Evolutionary conservation across 1,140 invertebrate species (phyloP), one percentile per base, ranked within the genome.

Genomic region (Agrilus planipennis): DNA sequence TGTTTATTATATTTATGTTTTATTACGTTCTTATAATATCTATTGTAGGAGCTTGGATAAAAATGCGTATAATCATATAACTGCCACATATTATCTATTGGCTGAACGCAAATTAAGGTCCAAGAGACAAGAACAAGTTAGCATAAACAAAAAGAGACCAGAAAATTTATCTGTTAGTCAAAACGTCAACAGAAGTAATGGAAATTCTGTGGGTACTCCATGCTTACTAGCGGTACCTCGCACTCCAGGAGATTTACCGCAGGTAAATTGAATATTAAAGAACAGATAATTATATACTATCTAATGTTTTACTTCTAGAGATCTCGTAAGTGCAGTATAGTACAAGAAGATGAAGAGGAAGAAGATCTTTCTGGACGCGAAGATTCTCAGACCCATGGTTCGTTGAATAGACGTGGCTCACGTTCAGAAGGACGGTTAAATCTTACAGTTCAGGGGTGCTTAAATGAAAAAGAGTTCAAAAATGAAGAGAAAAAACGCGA

Each of bases 31-130:
- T 25, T 25, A 11, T 11, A 7, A 6, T n/a, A n/a, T n/a, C 50
- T 36, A 28, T 71, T 70, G 11, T 58, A 92, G 89, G 50, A 84
- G 89, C 39, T 65, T 98, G 45, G 89, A 96, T 57, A 87, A 84
- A 59, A 91, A 96, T 69, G 87, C 92, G 56, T 99, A 99, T 66
- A 94, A 95, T 67, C 90, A 98, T 64, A 86, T 99, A 49, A 96
- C 94, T 20, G 95, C 95, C 18, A 99, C 94, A 19, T 99, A 98
- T 69, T 99, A 91, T 69, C 69, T 99, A 50, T 68, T 99, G 45
- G 93, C 92, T 16, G 95, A 99, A 68, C 69, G 91, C 42, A 89
- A 92, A 62, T 67, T 95, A 16, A 73, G 77, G 58, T 72, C 79
- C 29, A 76, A 83, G 39, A 63, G 77, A 16, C 75, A 79, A 47